These are phyloP conservation scores for Drosophila ohnishii DNA, from an alignment of 1,140 invertebrate genomes.

Conservation along the genomic window DNA sequence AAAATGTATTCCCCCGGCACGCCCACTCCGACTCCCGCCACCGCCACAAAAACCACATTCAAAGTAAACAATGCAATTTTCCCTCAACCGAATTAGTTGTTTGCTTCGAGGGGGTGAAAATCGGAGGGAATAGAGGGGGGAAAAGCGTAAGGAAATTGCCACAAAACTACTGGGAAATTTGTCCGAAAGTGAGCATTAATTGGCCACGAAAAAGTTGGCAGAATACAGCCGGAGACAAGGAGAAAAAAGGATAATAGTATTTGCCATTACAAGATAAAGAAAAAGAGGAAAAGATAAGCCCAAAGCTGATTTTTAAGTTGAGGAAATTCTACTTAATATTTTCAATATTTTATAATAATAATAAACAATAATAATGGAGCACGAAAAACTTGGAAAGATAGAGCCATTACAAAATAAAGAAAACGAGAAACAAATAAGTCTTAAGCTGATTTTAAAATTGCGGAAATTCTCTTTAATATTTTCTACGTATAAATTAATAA, in stretches of 20 bases:
- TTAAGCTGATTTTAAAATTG: too few relatives aligned
- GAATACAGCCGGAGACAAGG: not conserved
- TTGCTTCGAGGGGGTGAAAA: slow-evolving; percentile 3
- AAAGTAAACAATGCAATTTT: slow-evolving; percentile 71
- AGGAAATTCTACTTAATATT: not conserved
- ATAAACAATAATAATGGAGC: not conserved
- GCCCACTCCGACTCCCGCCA: not conserved
- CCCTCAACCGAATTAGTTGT: slow-evolving; percentile 67
- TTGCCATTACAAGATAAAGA: not conserved
- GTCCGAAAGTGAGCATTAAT: slow-evolving; percentile 65
- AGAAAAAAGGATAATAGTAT: not conserved
- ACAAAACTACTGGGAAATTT: slow-evolving; percentile 43
- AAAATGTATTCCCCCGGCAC: slow-evolving; percentile 47
- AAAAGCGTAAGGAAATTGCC: slow-evolving; percentile 48
- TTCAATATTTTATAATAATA: not conserved
- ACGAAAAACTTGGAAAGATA: too few relatives aligned
- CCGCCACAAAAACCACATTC: slow-evolving; percentile 26
- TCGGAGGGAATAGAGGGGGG: not conserved
- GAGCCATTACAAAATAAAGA: too few relatives aligned
- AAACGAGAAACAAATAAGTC: too few relatives aligned
- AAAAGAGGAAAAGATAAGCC: not conserved
- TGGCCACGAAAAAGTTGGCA: slow-evolving; percentile 36
- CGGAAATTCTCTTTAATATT: too few relatives aligned
- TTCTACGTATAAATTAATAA: too few relatives aligned
- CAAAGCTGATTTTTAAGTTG: not conserved